Base-by-base conservation (phyloP, 2,888 invertebrate species). In the Papilio protenor region DNA sequence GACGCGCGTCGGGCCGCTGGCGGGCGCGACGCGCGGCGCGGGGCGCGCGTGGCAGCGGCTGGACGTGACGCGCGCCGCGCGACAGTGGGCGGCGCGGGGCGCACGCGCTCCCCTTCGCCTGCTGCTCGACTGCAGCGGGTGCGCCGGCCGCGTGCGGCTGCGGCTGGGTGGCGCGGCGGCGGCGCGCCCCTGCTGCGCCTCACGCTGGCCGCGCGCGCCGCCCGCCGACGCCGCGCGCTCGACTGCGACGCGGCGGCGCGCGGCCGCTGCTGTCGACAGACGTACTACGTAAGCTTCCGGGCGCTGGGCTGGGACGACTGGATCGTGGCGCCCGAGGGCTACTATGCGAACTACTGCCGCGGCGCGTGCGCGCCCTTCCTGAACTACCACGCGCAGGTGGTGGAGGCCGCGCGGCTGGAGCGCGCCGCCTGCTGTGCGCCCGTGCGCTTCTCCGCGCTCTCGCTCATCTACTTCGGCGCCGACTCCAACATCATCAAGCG, bases 301-400 rank as follows among this genome's bases (percentile, higher is more conserved):
- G 97, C 97, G 85, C 95, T 98, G 75, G 98, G 98, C 84, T 98
- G 98, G 98, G 98, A 98, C 92, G 98, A 98, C 94, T 98, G 98
- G 98, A 98, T 98, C 88, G 97, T 98, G 84, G 97, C 97, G 82
- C 98, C 98, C 47, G 96, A 96, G 86, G 98, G 98, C 84, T 98
- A 98, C 95, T 98, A 97, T 92, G 98, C 98, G 79, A 98, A 98
- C 93, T 98, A 98, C 93, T 98, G 98, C 94, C 96, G 97, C 86
- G 98, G 98, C 82, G 97, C 97, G 88, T 98, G 98, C 93, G 97
- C 97, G 66, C 96, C 98, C 78, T 97, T 97, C 95, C 96, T 97
- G 90, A 97, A 97, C 80, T 98, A 98, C 94, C 97, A 98, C 94
- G 97, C 98, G 81, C 98, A 98, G 94, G 98, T 98, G 87, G 97